Evolutionary conservation across 2,888 invertebrate genomes (phyloP).

Genomic region (Charanyca ferruginea): DNA sequence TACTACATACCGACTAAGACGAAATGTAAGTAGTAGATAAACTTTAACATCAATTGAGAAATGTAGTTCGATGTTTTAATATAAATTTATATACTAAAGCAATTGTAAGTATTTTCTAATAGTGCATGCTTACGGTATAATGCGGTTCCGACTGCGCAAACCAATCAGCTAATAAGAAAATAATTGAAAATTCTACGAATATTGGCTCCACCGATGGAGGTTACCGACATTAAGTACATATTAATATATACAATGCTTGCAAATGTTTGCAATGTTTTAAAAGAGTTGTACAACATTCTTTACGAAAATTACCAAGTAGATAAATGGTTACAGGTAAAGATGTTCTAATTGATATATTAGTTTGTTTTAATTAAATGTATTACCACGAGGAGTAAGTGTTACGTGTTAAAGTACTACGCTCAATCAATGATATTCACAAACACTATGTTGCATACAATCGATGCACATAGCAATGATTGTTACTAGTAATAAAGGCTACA

Average conservation of each 20-base stretch:
- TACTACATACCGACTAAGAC: background rate
- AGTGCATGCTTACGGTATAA: constrained; percentile 15
- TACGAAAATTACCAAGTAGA: too few relatives aligned
- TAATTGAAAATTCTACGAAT: constrained; percentile 36
- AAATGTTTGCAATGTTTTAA: background rate
- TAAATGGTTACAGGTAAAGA: too few relatives aligned
- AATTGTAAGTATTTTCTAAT: constrained; percentile 17
- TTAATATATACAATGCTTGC: too few relatives aligned
- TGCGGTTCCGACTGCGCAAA: constrained; percentile 30
- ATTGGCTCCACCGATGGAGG: constrained; percentile 14
- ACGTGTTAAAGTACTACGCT: background rate
- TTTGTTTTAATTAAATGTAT: too few relatives aligned
- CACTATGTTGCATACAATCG: background rate
- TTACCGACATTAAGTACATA: constrained; percentile 1
- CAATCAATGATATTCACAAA: background rate
- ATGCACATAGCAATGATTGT: too few relatives aligned
- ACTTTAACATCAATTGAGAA: background rate
- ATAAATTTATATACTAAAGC: constrained; percentile 17
- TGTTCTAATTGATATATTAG: too few relatives aligned
- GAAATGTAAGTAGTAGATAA: background rate
- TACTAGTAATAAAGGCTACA: too few relatives aligned
- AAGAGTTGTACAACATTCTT: background rate
- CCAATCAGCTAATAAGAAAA: constrained; percentile 54
- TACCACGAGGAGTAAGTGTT: too few relatives aligned
- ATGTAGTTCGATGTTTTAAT: constrained; percentile 2